phyloP scores from a whole-genome alignment of 2,797 vertebrate genomes.

The Poeciliopsis presidionis region DNA sequence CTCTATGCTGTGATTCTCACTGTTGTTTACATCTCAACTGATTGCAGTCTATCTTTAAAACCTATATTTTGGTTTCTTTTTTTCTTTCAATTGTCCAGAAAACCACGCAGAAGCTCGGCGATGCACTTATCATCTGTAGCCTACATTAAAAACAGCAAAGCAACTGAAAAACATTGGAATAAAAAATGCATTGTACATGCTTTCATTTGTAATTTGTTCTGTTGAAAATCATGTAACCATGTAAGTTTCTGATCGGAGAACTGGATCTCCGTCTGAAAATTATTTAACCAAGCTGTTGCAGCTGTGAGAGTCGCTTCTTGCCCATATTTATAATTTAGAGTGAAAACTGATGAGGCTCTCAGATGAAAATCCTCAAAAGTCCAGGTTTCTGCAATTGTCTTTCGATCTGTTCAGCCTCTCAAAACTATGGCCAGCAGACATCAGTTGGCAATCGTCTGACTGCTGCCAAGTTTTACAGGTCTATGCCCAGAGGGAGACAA shows the following conservation, averaged over 20 bases:
- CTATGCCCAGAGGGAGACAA: not conserved
- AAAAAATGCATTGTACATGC: not conserved
- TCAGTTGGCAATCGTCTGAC: not conserved
- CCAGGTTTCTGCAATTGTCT: not conserved
- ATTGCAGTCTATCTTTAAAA: slow-evolving; percentile 1
- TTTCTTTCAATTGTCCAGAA: slow-evolving; percentile 1
- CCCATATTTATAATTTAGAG: not conserved
- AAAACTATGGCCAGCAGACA: slow-evolving; percentile 1
- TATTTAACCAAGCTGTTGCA: not conserved
- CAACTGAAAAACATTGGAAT: not conserved
- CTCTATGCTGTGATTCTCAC: slow-evolving; percentile 1
- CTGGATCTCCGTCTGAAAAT: not conserved
- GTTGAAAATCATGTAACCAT: not conserved
- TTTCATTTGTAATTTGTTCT: not conserved
- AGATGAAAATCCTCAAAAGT: not conserved
- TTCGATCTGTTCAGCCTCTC: slow-evolving; percentile 2
- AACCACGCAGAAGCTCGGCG: not conserved
- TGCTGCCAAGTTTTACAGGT: not conserved
- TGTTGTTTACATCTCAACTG: slow-evolving; percentile 20
- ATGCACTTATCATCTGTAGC: not conserved
- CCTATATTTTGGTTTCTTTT: slow-evolving; percentile 10
- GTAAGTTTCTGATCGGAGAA: not conserved
- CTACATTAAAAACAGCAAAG: not conserved
- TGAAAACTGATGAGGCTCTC: not conserved
- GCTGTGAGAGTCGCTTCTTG: not conserved